Conservation (phyloP, 2,888 invertebrate species). For the Craniophora ligustri region DNA sequence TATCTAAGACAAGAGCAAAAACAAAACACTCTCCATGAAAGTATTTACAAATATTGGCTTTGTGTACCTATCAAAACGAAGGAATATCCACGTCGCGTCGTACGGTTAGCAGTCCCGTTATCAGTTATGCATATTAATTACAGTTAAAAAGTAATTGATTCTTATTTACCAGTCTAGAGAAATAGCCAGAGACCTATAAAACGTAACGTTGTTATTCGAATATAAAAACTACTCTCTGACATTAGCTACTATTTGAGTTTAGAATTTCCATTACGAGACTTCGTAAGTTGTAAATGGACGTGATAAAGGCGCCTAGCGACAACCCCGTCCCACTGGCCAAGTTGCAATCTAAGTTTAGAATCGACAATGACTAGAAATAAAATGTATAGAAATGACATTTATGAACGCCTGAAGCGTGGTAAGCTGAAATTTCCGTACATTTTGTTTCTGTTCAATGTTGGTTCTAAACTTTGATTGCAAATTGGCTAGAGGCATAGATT, state of each 20-base stretch:
- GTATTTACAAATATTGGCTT: not conserved
- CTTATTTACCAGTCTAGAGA: conserved; percentile 7
- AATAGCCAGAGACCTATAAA: conserved; percentile 31
- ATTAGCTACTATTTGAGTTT: conserved; percentile 20
- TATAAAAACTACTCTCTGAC: conserved; percentile 36
- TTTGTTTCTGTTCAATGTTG: no score
- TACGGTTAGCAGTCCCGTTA: not conserved
- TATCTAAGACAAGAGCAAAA: no score
- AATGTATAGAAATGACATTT: no score
- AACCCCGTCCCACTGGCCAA: no score
- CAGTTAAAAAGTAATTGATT: conserved; percentile 35
- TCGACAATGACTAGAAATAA: no score
- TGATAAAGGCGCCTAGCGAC: conserved; percentile 5
- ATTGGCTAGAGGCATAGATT: no score
- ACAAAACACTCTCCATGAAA: not conserved
- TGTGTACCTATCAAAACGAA: not conserved
- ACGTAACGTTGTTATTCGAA: conserved; percentile 19
- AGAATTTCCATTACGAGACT: conserved; percentile 39
- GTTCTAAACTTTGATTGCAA: no score
- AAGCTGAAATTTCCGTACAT: no score
- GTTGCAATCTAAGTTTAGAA: no score
- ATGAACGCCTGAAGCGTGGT: no score
- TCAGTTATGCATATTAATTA: conserved; percentile 10
- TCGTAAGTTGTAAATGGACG: conserved; percentile 29
- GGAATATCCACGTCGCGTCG: not conserved